Evolutionary conservation across 1,140 invertebrate species (phyloP).

Genomic region (Octopus sinensis): DNA sequence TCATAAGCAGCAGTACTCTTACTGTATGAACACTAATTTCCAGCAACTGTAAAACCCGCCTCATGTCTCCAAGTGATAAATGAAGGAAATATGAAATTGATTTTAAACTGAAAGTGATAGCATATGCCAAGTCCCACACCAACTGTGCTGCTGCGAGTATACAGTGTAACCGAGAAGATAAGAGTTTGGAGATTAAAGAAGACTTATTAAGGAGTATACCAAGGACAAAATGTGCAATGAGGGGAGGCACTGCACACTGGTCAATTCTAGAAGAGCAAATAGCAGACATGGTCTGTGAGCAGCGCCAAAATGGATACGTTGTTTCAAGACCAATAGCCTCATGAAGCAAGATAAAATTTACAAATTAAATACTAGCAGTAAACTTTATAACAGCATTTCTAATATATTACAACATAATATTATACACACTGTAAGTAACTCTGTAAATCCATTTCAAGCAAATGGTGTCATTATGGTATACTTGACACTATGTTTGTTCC

Average conservation of each 20-base stretch:
- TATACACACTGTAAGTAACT: too few relatives aligned
- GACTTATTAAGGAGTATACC: conserved; percentile 7
- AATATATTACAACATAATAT: too few relatives aligned
- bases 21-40: too few relatives aligned
- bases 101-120: conserved; percentile 5
- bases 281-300: conserved; percentile 7
- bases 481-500: too few relatives aligned
- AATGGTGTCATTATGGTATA: too few relatives aligned
- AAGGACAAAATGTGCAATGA: conserved; percentile 1
- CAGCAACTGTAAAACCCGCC: too few relatives aligned
- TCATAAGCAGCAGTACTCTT: too few relatives aligned
- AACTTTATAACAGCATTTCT: too few relatives aligned
- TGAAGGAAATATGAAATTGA: background rate
- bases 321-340: too few relatives aligned
- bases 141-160: background rate
- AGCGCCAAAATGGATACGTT: conserved; percentile 7
- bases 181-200: background rate
- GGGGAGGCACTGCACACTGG: background rate
- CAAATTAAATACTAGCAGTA: too few relatives aligned
- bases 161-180: background rate
- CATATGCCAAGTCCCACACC: background rate
- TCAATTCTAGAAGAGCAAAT: conserved; percentile 4
- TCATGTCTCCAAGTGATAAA: background rate
- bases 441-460: too few relatives aligned
- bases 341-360: too few relatives aligned